These are phyloP conservation scores for Himalopsyche japonica DNA, from an alignment of 2,888 invertebrate species.

Conservation along the genomic window DNA sequence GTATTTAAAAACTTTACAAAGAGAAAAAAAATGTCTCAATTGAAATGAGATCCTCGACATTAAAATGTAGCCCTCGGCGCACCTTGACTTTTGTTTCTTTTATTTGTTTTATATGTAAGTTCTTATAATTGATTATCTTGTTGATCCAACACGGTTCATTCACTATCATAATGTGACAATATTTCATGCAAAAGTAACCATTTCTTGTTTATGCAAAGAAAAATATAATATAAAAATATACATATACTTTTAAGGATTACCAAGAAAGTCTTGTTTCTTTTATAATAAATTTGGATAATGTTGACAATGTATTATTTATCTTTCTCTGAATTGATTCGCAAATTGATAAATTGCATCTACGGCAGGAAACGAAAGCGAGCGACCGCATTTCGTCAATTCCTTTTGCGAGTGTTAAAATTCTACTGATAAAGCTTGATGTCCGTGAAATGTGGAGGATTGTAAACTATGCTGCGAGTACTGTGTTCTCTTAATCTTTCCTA, in stretches of 20 bases:
- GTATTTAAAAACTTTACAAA: too few species aligned
- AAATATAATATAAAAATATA: neutral
- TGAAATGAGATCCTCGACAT: too few species aligned
- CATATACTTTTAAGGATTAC: neutral
- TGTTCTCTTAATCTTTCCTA: neutral
- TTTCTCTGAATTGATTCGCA: neutral
- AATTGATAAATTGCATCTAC: neutral
- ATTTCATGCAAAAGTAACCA: neutral
- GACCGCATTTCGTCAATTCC: constrained; percentile 22
- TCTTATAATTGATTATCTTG: neutral
- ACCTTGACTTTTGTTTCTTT: too few species aligned
- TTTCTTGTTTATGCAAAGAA: too few species aligned
- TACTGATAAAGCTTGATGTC: neutral
- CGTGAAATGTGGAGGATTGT: neutral
- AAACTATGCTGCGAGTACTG: neutral
- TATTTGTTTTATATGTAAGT: neutral
- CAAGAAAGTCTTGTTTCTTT: neutral
- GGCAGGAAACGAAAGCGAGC: constrained; percentile 24
- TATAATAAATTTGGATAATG: neutral
- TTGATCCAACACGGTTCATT: neutral
- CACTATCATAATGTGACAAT: neutral
- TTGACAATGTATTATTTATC: neutral
- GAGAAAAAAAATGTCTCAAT: too few species aligned
- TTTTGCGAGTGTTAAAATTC: constrained; percentile 6
- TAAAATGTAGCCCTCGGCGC: too few species aligned